A percentile compares a stretch with the other conserved stretches of the same genome.
These are phyloP conservation scores for Epicampocera succincta DNA, from an alignment of 2,888 invertebrate genomes.

Conservation along the genomic window DNA sequence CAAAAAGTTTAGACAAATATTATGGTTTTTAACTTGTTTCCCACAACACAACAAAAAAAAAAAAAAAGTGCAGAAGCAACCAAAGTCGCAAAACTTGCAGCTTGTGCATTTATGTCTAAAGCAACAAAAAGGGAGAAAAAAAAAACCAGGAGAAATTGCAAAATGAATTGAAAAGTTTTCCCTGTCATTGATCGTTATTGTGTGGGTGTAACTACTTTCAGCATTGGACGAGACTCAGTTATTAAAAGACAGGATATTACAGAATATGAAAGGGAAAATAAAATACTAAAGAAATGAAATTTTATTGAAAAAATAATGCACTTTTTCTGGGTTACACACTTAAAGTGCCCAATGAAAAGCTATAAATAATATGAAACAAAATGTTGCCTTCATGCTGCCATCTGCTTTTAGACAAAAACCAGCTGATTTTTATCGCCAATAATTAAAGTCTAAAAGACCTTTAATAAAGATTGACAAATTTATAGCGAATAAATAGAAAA, in stretches of 20 bases:
- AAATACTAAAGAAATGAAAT: slow-evolving; percentile 7
- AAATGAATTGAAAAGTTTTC: slow-evolving; percentile 60
- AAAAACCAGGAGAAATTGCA: neutral
- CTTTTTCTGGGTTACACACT: slow-evolving; percentile 48
- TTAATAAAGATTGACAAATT: neutral
- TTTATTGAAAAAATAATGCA: slow-evolving; percentile 13
- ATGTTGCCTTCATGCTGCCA: slow-evolving; percentile 23
- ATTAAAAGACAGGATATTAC: slow-evolving; percentile 42
- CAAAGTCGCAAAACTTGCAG: slow-evolving; percentile 40
- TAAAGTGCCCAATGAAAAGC: slow-evolving; percentile 55
- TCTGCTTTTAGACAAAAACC: neutral
- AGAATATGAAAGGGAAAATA: slow-evolving; percentile 28
- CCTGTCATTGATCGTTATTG: slow-evolving; percentile 64
- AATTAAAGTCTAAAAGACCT: neutral
- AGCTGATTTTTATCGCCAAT: neutral
- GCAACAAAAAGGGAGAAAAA: neutral
- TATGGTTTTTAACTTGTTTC: slow-evolving; percentile 65
- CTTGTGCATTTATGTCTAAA: slow-evolving; percentile 45
- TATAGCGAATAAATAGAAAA: neutral
- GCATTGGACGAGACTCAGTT: slow-evolving; percentile 33
- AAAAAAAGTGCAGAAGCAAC: slow-evolving; percentile 13
- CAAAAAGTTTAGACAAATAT: slow-evolving; percentile 69
- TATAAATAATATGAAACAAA: slow-evolving; percentile 48
- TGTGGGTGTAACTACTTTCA: slow-evolving; percentile 42
- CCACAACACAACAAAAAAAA: slow-evolving; percentile 56